Conservation (phyloP, 2,797 vertebrate genomes). For the Chrysolophus pictus region DNA sequence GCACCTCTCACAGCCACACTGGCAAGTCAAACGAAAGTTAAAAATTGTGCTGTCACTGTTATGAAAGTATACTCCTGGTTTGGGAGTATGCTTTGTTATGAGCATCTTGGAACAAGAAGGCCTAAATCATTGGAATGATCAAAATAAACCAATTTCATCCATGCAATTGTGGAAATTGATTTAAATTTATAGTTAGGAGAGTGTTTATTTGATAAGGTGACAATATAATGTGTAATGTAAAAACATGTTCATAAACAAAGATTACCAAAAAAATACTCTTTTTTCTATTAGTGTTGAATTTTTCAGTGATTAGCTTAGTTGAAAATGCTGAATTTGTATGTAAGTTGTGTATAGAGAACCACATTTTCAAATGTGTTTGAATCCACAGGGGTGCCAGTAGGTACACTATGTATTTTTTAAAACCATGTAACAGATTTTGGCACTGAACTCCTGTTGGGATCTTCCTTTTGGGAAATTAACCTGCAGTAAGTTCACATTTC, state of each 20-base stretch:
- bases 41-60: not conserved
- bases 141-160: not conserved
- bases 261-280: not conserved
- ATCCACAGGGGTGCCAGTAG: not conserved
- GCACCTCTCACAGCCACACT: not conserved
- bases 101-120: constrained; percentile 17
- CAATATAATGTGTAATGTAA: not conserved
- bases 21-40: not conserved
- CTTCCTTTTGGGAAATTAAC: constrained; percentile 4
- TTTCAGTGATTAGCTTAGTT: not conserved
- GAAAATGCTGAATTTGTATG: not conserved
- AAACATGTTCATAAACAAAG: not conserved
- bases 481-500: not conserved
- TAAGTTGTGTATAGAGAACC: not conserved
- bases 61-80: not conserved
- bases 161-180: not conserved
- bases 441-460: not conserved
- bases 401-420: not conserved
- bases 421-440: not conserved
- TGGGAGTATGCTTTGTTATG: not conserved
- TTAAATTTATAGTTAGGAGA: not conserved
- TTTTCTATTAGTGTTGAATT: not conserved
- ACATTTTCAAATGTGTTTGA: not conserved
- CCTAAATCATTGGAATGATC: not conserved
- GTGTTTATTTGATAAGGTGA: not conserved